Evolutionary conservation across 2,113 vertebrate genomes (phyloP), one percentile per base, ranked within the genome.

Genomic region (Eidolon helvum): DNA sequence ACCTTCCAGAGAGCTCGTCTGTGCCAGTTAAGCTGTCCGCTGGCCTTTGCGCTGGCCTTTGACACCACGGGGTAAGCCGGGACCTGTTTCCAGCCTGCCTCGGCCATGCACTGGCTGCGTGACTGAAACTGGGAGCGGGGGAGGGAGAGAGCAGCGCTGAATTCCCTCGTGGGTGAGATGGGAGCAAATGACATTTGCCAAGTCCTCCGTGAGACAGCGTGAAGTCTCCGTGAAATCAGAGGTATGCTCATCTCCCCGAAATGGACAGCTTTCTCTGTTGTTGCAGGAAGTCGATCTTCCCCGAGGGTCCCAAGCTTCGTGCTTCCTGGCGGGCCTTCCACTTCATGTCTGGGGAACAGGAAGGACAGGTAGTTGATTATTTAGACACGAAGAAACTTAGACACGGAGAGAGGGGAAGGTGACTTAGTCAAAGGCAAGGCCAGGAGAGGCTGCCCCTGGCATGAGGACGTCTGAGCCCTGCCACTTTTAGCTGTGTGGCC

Each of bases 381-480:
- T 87, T 21, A 68, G 69, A 68, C 26, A 78, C 45, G 63, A 96
- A 50, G 84, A 72, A 40, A 61, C 59, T 15, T n/a, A n/a, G 48
- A 82, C 85, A n/a, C 69, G 2, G 43, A 33, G 26, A 33, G 59
- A 30, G 43, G 55, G 10, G 48, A 59, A 80, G 53, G 21, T 2
- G 59, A 14, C 48, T 35, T 35, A 15, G 35, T 89, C 30, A 33
- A 80, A 69, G 43, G 21, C 57, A 80, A 93, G 82, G 48, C 72
- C n/a, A 7, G 22, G 68, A 45, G 79, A 82, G 75, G 89, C 83
- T 16, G 38, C 43, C 50, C 26, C 71, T 21, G 4, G 30, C 30
- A n/a, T 3, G 50, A 77, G 86, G n/a, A 33, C 69, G 19, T 28
- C 3, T 0, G 0, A 38, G 28, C 68, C 48, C 69, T 59, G 45